Evolutionary conservation across 2,797 vertebrate species (phyloP), one percentile per base, ranked within the genome.

Genomic region (Melanotaenia boesemani): DNA sequence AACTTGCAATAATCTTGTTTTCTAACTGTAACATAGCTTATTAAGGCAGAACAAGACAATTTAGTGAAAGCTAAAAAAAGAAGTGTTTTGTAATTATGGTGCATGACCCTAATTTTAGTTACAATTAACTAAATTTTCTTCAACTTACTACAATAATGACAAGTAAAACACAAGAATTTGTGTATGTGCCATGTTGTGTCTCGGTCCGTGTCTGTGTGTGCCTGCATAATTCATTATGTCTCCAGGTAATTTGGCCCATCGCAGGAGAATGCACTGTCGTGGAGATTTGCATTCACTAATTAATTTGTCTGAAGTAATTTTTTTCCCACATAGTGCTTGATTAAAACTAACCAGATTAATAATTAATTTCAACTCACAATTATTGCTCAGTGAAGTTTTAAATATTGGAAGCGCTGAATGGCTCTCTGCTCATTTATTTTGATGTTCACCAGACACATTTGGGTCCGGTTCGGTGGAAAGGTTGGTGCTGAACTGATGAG

Each of bases 321-420:
- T 89, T 56, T 63, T 87, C 86, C 67, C 67, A 68, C 72, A 72
- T 63, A 71, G 70, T 85, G 65, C 86, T 90, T 95, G 91, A 95
- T 95, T 95, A 94, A 94, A 94, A 94, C 91, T 89, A 94, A 93
- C 89, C 88, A 79, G 78, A 92, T 92, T 92, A 86, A 92, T 94
- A 92, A 94, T 93, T 93, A 82, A 89, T 89, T 89, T 83, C 91
- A 89, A 86, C 90, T 84, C 77, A 75, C 82, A 91, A 85, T 92
- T 89, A 90, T 92, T 90, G 88, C 88, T 92, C 85, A 75, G 84
- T 78, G 80, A 87, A 85, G 87, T 93, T 90, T 92, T 90, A 87
- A 91, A 88, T 93, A 87, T 90, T 81, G 67, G 72, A 79, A 54
- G 69, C 80, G 71, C 34, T 72, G 85, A 84, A 39, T 26, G 71